phyloP scores from a whole-genome alignment of 2,888 invertebrate genomes.

The Pseudoips prasinana region DNA sequence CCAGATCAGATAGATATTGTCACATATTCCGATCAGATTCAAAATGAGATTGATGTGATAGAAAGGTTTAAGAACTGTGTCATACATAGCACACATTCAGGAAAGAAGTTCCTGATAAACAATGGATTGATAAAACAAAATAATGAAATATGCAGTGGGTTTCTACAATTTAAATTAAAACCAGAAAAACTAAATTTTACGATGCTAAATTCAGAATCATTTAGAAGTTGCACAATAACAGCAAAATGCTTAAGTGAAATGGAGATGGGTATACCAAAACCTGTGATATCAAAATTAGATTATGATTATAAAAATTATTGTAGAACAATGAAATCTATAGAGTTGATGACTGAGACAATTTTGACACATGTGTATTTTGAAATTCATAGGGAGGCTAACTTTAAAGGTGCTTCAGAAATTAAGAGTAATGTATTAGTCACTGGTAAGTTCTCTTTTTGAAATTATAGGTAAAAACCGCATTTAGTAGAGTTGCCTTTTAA shows the following conservation, averaged over 20 bases:
- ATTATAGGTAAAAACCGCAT: not conserved
- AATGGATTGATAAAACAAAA: slow-evolving; percentile 74
- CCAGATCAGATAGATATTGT: slow-evolving; percentile 77
- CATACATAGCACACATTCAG: slow-evolving; percentile 68
- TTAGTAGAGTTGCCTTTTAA: too few species aligned
- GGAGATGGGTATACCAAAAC: slow-evolving; percentile 53
- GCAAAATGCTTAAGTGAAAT: slow-evolving; percentile 57
- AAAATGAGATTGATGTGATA: slow-evolving; percentile 57
- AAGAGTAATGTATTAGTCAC: slow-evolving; percentile 72
- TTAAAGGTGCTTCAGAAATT: slow-evolving; percentile 65
- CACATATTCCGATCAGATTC: slow-evolving; percentile 59
- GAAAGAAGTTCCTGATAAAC: slow-evolving; percentile 80
- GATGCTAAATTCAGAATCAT: slow-evolving; percentile 74
- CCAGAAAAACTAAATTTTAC: slow-evolving; percentile 74
- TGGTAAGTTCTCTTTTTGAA: slow-evolving; percentile 43
- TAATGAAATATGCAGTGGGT: slow-evolving; percentile 54
- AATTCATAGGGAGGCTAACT: slow-evolving; percentile 65
- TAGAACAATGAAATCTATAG: slow-evolving; percentile 76
- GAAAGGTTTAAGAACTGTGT: slow-evolving; percentile 78
- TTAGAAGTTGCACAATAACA: slow-evolving; percentile 72
- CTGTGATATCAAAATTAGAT: slow-evolving; percentile 45
- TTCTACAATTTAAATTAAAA: slow-evolving; percentile 63
- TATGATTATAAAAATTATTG: slow-evolving; percentile 70
- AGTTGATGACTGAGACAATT: slow-evolving; percentile 59
- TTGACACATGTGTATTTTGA: slow-evolving; percentile 64